A percentile compares a stretch with the other conserved stretches of the same genome.
These are phyloP conservation scores for Lithophane ornitopus DNA, from an alignment of 2,888 invertebrate species.

Conservation along the genomic window DNA sequence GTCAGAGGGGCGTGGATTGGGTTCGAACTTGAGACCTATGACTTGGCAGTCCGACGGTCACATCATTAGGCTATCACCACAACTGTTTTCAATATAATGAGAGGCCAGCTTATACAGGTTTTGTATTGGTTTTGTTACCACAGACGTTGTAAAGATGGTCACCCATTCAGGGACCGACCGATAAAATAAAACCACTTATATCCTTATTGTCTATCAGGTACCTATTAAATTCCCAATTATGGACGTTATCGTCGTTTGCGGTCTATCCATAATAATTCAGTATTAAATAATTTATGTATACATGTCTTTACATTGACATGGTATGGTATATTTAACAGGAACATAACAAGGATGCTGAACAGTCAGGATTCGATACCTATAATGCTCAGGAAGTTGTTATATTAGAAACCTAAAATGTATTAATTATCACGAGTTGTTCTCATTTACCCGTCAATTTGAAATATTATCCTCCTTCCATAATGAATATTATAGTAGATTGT, in stretches of 20 bases:
- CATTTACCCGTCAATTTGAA: not conserved
- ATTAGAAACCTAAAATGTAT: not conserved
- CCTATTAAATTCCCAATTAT: not conserved
- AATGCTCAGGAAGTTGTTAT: slow-evolving; percentile 1
- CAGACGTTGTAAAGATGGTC: too few relatives aligned
- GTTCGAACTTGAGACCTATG: too few relatives aligned
- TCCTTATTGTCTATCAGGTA: not conserved
- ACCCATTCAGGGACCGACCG: too few relatives aligned
- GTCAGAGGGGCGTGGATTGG: too few relatives aligned
- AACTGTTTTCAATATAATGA: too few relatives aligned
- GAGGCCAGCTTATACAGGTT: too few relatives aligned
- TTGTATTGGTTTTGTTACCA: too few relatives aligned
- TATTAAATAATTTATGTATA: not conserved
- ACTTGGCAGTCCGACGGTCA: too few relatives aligned
- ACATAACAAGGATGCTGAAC: not conserved
- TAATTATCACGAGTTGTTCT: not conserved
- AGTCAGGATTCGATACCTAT: not conserved
- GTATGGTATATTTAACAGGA: not conserved
- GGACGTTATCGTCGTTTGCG: not conserved
- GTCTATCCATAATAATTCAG: not conserved
- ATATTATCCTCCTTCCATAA: slow-evolving; percentile 10
- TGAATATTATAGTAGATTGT: not conserved
- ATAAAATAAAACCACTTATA: not conserved
- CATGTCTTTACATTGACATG: not conserved
- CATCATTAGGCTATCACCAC: too few relatives aligned